Evolutionary conservation across 2,797 vertebrate species (phyloP).

Genomic region (Zonotrichia albicollis): DNA sequence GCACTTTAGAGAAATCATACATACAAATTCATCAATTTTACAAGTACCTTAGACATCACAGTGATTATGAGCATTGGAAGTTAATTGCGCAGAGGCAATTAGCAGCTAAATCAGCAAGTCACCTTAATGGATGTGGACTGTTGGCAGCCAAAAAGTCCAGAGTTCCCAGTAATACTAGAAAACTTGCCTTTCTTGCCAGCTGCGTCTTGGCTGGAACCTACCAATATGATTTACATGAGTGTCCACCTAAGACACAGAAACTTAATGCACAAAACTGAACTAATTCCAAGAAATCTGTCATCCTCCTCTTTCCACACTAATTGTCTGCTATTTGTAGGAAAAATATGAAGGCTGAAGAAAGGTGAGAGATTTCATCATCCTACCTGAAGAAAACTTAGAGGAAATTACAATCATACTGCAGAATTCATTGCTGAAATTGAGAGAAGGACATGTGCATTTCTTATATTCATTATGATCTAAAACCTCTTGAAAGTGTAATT

Average conservation of each 20-base stretch:
- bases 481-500: neutral
- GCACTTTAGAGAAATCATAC: neutral
- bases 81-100: conserved; percentile 17
- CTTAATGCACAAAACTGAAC: neutral
- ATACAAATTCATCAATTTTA: neutral
- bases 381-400: neutral
- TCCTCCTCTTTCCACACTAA: neutral
- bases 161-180: neutral
- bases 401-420: neutral
- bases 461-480: neutral
- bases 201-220: neutral
- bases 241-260: neutral
- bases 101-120: conserved; percentile 1
- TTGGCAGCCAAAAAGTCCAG: neutral
- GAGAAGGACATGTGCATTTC: neutral
- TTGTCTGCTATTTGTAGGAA: neutral
- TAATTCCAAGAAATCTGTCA: neutral
- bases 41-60: neutral
- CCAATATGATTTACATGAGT: neutral
- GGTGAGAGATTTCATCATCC: neutral
- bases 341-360: neutral
- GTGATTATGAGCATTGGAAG: neutral
- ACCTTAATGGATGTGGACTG: neutral
- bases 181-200: neutral
- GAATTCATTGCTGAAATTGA: neutral